Percentiles rank a stretch among this genome's conserved stretches.
These are phyloP conservation scores for Limosa lapponica DNA, from an alignment of 2,797 vertebrate species.

Conservation along the genomic window DNA sequence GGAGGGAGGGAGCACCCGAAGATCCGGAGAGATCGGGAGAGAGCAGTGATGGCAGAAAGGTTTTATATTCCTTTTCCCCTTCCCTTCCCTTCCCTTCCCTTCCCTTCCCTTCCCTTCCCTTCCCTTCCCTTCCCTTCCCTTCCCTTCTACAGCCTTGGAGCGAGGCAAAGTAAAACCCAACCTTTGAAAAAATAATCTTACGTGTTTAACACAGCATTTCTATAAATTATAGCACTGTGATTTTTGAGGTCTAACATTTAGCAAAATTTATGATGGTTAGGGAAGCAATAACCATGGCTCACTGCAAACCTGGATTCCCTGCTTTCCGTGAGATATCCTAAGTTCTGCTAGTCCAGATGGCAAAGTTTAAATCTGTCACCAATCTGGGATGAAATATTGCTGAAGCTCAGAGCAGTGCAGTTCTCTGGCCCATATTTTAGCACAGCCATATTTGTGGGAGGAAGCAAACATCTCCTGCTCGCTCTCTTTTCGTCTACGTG, in stretches of 20 bases:
- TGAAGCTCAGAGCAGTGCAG: not conserved
- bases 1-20: not conserved
- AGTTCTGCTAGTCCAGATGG: constrained; percentile 31
- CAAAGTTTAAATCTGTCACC: constrained; percentile 28
- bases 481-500: not conserved
- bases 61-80: not conserved
- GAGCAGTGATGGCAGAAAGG: not conserved
- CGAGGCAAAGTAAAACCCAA: not conserved
- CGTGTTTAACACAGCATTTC: not conserved
- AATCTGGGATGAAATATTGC: constrained; percentile 4
- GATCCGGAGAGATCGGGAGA: rapidly evolving
- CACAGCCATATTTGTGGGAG: not conserved
- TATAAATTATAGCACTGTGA: not conserved
- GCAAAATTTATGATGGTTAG: not conserved
- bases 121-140: not conserved
- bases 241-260: not conserved
- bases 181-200: not conserved
- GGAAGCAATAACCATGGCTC: not conserved
- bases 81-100: not conserved
- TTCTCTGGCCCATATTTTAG: not conserved
- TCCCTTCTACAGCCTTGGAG: not conserved
- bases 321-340: not conserved
- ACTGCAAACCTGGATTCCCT: not conserved
- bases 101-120: not conserved
- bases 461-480: not conserved